A percentile compares a stretch with the other conserved stretches of the same genome.
These are phyloP conservation scores for Netelia fuscicornis DNA, from an alignment of 2,888 invertebrate genomes.

Conservation along the genomic window DNA sequence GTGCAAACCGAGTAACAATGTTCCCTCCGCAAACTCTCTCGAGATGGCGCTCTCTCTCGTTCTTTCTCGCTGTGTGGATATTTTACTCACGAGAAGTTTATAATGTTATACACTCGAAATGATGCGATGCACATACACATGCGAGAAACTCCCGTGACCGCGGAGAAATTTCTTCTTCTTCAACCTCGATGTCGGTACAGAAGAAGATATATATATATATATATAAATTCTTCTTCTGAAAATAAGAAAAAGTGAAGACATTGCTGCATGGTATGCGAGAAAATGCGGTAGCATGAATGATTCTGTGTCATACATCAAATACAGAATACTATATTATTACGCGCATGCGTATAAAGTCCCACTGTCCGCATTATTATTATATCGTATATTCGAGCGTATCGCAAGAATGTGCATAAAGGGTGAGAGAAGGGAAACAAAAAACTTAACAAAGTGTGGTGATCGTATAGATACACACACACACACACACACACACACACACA, in stretches of 20 bases:
- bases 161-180: slow-evolving; percentile 62
- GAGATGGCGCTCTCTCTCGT: slow-evolving; percentile 5
- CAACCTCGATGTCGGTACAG: slow-evolving; percentile 46
- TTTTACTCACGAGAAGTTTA: slow-evolving; percentile 59
- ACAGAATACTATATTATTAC: slow-evolving; percentile 16
- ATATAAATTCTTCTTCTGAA: background rate
- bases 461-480: background rate
- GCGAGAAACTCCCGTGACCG: slow-evolving; percentile 59
- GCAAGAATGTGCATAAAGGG: slow-evolving; percentile 56
- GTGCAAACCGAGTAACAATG: slow-evolving; percentile 41
- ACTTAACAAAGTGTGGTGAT: slow-evolving; percentile 46
- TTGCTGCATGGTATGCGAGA: slow-evolving; percentile 29
- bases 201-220: background rate
- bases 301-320: slow-evolving; percentile 18
- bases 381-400: slow-evolving; percentile 11
- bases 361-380: background rate
- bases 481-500: too few species aligned
- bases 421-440: slow-evolving; percentile 41
- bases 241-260: slow-evolving; percentile 53
- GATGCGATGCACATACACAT: slow-evolving; percentile 22
- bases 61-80: slow-evolving; percentile 23
- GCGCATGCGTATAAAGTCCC: background rate
- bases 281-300: slow-evolving; percentile 33
- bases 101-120: slow-evolving; percentile 26
- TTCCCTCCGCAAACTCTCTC: slow-evolving; percentile 54